A percentile compares a stretch with the other conserved stretches of the same genome.
These are phyloP conservation scores for Psittacula derbiana DNA, from an alignment of 2,797 vertebrate genomes.

Conservation along the genomic window DNA sequence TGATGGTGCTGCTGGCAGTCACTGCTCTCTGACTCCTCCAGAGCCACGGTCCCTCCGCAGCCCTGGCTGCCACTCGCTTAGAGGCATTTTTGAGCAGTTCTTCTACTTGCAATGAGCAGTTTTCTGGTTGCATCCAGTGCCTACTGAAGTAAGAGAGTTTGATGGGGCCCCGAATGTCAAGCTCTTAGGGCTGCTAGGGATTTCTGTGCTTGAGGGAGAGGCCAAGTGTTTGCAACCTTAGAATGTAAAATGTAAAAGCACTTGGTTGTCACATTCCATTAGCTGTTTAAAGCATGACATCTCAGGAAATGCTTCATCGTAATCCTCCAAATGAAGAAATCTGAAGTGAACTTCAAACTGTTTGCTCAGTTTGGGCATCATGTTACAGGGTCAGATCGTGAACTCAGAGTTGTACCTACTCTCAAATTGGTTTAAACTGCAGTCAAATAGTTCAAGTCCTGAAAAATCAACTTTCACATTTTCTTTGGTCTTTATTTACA, in stretches of 20 bases:
- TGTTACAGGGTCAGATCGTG: slow-evolving; percentile 20
- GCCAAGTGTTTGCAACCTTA: slow-evolving; percentile 25
- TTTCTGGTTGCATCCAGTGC: background rate
- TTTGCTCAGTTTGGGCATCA: background rate
- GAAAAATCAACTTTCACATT: background rate
- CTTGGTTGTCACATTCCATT: slow-evolving; percentile 57
- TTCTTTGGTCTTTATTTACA: background rate
- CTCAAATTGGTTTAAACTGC: slow-evolving; percentile 48
- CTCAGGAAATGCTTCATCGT: slow-evolving; percentile 49
- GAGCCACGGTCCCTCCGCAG: background rate
- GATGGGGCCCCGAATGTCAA: background rate
- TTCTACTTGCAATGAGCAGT: background rate
- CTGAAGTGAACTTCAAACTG: slow-evolving; percentile 12
- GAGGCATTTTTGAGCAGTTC: background rate
- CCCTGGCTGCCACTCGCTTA: fast-evolving
- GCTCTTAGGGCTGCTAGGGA: background rate
- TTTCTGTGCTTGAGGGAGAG: background rate
- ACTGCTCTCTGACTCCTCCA: background rate
- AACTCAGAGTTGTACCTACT: background rate
- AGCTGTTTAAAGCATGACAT: slow-evolving; percentile 19
- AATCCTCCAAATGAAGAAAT: slow-evolving; percentile 47
- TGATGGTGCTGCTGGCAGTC: background rate
- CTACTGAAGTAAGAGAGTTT: background rate
- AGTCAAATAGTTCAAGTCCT: background rate
- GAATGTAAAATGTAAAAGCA: background rate